Conservation (phyloP, 2,888 invertebrate genomes). For the Caprella mutica region DNA sequence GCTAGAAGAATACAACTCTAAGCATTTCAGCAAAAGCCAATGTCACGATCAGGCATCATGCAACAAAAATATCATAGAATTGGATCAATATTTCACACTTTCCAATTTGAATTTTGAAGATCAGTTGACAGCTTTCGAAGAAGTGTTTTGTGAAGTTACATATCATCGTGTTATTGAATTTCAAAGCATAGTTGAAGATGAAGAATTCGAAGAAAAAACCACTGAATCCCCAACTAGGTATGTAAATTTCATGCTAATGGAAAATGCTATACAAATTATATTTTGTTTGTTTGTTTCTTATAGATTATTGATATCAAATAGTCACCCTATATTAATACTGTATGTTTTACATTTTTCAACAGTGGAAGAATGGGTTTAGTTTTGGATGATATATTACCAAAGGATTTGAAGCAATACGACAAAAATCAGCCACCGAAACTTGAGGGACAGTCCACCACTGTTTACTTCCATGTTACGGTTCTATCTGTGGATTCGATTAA, state of each 20-base stretch:
- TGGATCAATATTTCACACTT: background rate
- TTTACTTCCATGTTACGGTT: constrained; percentile 82
- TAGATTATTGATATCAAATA: too few relatives aligned
- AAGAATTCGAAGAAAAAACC: background rate
- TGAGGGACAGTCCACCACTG: constrained; percentile 71
- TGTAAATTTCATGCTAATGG: too few relatives aligned
- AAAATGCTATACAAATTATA: too few relatives aligned
- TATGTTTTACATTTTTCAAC: too few relatives aligned
- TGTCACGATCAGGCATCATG: constrained; percentile 19
- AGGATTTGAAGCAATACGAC: constrained; percentile 73
- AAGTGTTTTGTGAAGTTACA: constrained; percentile 19
- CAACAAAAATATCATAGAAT: background rate
- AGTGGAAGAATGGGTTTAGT: constrained; percentile 45
- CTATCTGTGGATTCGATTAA: constrained; percentile 86
- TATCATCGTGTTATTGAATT: constrained; percentile 19
- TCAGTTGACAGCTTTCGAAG: constrained; percentile 13
- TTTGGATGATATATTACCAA: constrained; percentile 69
- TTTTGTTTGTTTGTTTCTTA: too few relatives aligned
- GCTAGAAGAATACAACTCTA: constrained; percentile 18
- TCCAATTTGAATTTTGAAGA: background rate
- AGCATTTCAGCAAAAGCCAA: background rate
- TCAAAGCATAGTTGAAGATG: background rate
- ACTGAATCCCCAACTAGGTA: too few relatives aligned
- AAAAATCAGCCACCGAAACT: constrained; percentile 79
- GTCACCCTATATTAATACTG: too few relatives aligned